Evolutionary conservation across 2,113 vertebrate species (phyloP), one percentile per base, ranked within the genome.

Genomic region (Mandrillus leucophaeus): DNA sequence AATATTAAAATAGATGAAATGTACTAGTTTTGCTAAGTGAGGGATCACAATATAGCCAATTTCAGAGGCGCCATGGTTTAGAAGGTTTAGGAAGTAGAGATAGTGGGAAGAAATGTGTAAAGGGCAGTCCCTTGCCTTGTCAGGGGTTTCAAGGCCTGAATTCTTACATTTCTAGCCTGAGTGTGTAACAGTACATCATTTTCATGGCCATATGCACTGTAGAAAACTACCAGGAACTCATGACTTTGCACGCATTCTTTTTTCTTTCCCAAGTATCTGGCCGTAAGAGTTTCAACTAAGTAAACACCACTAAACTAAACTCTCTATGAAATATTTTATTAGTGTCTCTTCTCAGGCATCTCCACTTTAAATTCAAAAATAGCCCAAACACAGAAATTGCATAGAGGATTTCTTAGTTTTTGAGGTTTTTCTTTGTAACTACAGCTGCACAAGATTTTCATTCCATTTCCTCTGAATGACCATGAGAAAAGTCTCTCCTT

Each of bases 401-500:
- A 27, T 30, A 40, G 6, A 66, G 0, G 30, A 57, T 78, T 68
- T 87, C 73, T 89, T 27, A 43, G 18, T 30, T 80, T 73, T 87
- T 0, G 4, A 43, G 20, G 12, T 22, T 18, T 59, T 66, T 78
- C 50, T 43, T 85, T 68, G n/a, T 45, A 55, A 82, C 57, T 52
- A 30, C 72, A 83, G 80, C 52, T 48, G 78, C 70, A 66, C 32
- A 30, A 82, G n/a, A 32, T 45, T 81, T 85, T 94, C n/a, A 35
- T 86, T 59, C 79, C 70, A 13, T 81, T 97, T 96, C 57, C 48
- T 91, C 55, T 81, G 40, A 50, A 66, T 32, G 59, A 52, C 80
- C 64, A 76, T 68, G 84, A 97, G 93, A 93, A 98, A 93, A 90
- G 32, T 16, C 22, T 78, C 55, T 93, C 48, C 86, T 96, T 78